Evolutionary conservation across 2,797 vertebrate genomes (phyloP).

Genomic region (Amazonetta brasiliensis): DNA sequence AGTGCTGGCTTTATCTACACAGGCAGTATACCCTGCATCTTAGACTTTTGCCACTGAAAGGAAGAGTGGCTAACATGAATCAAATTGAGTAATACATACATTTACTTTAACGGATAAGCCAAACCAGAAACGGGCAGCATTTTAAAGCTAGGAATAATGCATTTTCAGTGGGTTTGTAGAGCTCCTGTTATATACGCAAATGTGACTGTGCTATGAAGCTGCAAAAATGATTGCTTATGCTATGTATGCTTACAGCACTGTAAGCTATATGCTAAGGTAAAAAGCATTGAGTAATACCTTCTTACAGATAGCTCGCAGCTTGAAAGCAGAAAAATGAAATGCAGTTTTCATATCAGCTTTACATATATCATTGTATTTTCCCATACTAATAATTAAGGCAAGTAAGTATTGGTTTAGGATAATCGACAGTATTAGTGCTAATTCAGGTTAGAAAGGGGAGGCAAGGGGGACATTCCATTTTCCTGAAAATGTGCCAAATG

Average conservation of each 20-base stretch:
- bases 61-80: neutral
- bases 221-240: conserved; percentile 68
- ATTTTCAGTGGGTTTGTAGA: conserved; percentile 72
- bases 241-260: conserved; percentile 73
- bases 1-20: conserved; percentile 36
- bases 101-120: conserved; percentile 44
- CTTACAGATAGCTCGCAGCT: conserved; percentile 99
- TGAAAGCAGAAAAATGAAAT: conserved; percentile 99
- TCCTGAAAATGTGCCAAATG: conserved; percentile 75
- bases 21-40: neutral
- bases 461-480: conserved; percentile 78
- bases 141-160: conserved; percentile 76
- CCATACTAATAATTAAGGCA: conserved; percentile 55
- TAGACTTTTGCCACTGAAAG: conserved; percentile 50
- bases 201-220: conserved; percentile 78
- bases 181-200: conserved; percentile 74
- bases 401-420: conserved; percentile 49
- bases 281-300: conserved; percentile 91
- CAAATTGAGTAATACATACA: conserved; percentile 21
- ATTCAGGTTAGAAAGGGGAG: conserved; percentile 37
- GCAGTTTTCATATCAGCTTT: conserved; percentile 90
- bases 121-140: conserved; percentile 27
- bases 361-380: conserved; percentile 70
- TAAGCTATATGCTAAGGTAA: conserved; percentile 81
- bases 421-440: conserved; percentile 58